phyloP scores from a whole-genome alignment of 2,797 vertebrate genomes.

The Syncerus caffer region DNA sequence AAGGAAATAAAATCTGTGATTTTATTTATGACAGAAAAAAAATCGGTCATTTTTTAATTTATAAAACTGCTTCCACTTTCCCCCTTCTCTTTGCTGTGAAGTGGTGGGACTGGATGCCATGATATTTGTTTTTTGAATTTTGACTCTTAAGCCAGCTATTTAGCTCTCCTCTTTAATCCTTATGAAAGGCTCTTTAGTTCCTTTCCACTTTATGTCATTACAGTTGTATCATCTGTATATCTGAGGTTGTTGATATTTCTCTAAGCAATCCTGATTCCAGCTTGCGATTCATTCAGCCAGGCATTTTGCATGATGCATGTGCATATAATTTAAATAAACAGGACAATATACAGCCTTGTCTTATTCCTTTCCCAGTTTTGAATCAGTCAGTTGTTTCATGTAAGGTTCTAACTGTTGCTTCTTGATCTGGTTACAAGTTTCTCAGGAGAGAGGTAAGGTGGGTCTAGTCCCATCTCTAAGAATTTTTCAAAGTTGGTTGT shows the following conservation, averaged over 20 bases:
- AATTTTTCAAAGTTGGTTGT: not conserved
- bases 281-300: not conserved
- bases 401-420: not conserved
- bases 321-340: not conserved
- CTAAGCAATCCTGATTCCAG: not conserved
- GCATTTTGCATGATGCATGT: not conserved
- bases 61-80: not conserved
- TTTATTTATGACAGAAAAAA: too few relatives aligned
- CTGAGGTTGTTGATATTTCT: not conserved
- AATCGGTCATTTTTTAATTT: too few relatives aligned
- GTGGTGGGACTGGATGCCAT: not conserved
- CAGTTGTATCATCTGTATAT: not conserved
- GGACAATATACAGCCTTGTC: not conserved
- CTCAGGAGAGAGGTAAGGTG: not conserved
- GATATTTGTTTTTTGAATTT: not conserved
- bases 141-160: not conserved
- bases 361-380: not conserved
- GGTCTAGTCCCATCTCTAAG: not conserved
- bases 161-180: not conserved
- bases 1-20: not conserved
- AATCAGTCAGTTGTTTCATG: not conserved
- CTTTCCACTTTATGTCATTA: not conserved
- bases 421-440: not conserved
- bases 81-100: not conserved
- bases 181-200: not conserved